These are phyloP conservation scores for Patella depressa DNA, from an alignment of 2,888 invertebrate species.

Conservation along the genomic window DNA sequence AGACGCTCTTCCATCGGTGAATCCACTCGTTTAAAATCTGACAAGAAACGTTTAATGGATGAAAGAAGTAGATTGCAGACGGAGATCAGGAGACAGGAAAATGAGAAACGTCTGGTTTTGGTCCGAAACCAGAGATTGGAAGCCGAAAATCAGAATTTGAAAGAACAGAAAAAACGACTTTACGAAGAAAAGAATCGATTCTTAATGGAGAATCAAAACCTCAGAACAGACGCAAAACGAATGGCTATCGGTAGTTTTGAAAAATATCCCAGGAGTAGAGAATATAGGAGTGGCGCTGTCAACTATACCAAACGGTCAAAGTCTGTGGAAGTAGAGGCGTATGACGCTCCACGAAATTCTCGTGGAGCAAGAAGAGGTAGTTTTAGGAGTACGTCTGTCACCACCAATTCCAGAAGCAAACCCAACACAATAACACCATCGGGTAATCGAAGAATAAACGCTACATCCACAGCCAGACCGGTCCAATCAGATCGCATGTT, in stretches of 20 bases:
- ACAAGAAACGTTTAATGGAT: constrained; percentile 13
- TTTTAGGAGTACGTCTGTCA: not conserved
- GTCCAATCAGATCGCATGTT: not conserved
- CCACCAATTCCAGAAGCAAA: not conserved
- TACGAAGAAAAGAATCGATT: constrained; percentile 38
- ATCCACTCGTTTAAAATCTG: not conserved
- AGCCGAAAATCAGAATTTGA: constrained; percentile 49
- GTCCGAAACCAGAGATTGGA: constrained; percentile 33
- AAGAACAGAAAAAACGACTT: constrained; percentile 46
- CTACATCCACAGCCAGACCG: not conserved
- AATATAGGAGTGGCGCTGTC: not conserved
- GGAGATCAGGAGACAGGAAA: constrained; percentile 23
- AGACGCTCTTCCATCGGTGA: not conserved
- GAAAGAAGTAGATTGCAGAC: constrained; percentile 13
- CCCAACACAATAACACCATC: not conserved
- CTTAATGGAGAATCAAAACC: constrained; percentile 21
- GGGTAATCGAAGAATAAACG: not conserved
- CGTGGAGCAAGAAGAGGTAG: not conserved
- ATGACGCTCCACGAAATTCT: not conserved
- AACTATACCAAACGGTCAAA: not conserved
- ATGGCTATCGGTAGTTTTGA: constrained; percentile 28
- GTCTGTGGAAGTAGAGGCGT: not conserved
- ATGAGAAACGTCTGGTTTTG: constrained; percentile 23
- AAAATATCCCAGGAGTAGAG: not conserved
- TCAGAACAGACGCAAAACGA: constrained; percentile 32